Evolutionary conservation across 2,113 vertebrate species (phyloP), one percentile per base, ranked within the genome.

Genomic region (Heterotis niloticus): DNA sequence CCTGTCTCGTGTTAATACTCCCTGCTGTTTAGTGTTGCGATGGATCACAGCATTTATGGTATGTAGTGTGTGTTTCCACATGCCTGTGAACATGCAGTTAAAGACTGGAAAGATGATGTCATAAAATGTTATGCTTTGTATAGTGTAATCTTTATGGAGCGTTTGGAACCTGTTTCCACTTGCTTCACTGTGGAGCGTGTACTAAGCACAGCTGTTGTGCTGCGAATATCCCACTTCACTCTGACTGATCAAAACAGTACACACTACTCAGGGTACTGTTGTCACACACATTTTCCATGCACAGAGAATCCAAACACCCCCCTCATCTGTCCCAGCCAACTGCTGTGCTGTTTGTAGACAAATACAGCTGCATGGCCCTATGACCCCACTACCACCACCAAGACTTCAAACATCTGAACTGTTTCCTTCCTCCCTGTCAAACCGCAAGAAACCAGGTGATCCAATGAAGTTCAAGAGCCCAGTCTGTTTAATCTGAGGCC

Each of bases 31-130:
- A 59, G 28, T 52, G 24, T 74, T 52, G 23, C 57, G 71, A 57
- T 74, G 52, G 18, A n/a, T 28, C 52, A 23, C 54, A 74, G 71
- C 28, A 26, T 74, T 20, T 59, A 59, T 74, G 71, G 23, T 57
- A 59, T 57, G n/a, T 13, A n/a, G n/a, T 24, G 34, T 44, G n/a
- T 73, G 16, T 57, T 28, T 59, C 54, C 13, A 16, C 28, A 57
- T 26, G 51, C 16, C n/a, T 11, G 44, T 51, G n/a, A 34, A 24
- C 7, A 5, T n/a, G 20, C 44, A 73, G 56, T 73, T 56, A n/a
- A 29, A 74, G 57, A 57, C 54, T 16, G 71, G 23, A 12, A 1
- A 18, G 5, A 7, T 44, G 7, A 7, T 7, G 7, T 44, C 34
- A 44, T 44, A 44, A 44, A 28, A 54, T 26, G 23, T 59, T 24